Conservation (phyloP, 2,113 vertebrate genomes). For the Cnemophilus loriae region DNA sequence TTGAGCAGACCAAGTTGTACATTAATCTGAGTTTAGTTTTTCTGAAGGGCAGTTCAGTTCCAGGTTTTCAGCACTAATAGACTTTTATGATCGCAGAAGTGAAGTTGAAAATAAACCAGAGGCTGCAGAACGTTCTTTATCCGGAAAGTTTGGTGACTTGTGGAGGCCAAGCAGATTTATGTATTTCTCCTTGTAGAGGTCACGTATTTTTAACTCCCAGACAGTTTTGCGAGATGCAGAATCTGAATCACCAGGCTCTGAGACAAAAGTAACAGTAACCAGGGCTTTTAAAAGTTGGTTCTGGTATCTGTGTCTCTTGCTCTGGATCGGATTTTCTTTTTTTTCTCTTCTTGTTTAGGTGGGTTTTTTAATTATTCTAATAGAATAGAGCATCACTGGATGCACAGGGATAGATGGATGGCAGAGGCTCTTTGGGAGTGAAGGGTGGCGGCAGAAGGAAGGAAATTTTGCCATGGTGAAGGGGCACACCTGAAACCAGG, state of each 20-base stretch:
- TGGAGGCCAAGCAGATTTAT: constrained; percentile 20
- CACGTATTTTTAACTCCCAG: constrained; percentile 10
- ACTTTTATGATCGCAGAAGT: constrained; percentile 22
- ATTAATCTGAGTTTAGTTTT: background rate
- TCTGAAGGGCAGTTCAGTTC: background rate
- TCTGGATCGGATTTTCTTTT: background rate
- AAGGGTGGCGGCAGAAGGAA: background rate
- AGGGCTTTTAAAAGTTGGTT: background rate
- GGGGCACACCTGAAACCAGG: background rate
- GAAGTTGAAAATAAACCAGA: constrained; percentile 30
- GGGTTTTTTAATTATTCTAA: background rate
- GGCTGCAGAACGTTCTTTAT: background rate
- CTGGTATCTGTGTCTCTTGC: background rate
- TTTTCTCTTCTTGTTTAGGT: too few species aligned
- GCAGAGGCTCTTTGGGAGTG: background rate
- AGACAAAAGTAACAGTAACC: background rate
- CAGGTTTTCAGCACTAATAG: constrained; percentile 12
- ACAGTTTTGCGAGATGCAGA: background rate
- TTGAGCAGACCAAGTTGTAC: background rate
- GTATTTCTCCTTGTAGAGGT: constrained; percentile 2
- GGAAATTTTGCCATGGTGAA: background rate
- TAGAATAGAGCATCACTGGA: background rate
- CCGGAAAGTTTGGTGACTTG: background rate
- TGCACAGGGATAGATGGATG: background rate
- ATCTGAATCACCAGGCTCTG: background rate